Base-by-base conservation (phyloP, 2,113 vertebrate species). In the Euleptes europaea region DNA sequence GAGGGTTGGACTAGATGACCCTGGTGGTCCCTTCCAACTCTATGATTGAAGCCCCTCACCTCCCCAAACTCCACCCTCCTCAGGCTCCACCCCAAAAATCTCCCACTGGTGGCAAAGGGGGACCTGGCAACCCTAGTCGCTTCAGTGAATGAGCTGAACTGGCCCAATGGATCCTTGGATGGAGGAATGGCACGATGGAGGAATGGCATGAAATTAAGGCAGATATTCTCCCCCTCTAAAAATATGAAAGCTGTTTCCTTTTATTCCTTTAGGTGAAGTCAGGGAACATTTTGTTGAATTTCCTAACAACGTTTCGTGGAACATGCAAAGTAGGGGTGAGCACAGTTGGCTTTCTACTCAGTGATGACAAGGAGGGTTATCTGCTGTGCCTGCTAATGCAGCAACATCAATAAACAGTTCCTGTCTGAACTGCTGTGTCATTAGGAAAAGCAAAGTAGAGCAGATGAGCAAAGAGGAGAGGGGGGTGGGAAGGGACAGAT, bases 391-490 rank as follows among this genome's bases (percentile, higher is more conserved):
- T 87, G 75, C 89, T 92, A 92, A 90, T 87, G 83, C 78, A 93
- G 82, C 82, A 87, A 82, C 82, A 91, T 91, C 91, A 83, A 90
- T 94, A 91, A 91, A 88, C 12, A 89, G 79, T 84, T 94, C 88
- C 89, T 91, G 83, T 71, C 88, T 71, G n/a, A 91, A 92, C 88
- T 88, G 89, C 92, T 92, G 88, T 76, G 89, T 94, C 93, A 93
- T 91, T 91, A 88, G 88, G 88, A 94, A 93, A 91, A 92, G 72
- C 26, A n/a, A 87, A 93, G 85, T 85, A 85, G 78, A 92, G 89
- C 63, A 89, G 86, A 94, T 87, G 87, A 90, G 42, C 72, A 84
- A 76, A 82, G 81, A 84, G 84, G 3, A 17, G 28, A 83, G 90
- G 81, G n/a, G 90, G 83, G 71, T 88, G 85, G 73, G 84, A 73